A percentile compares a stretch with the other conserved stretches of the same genome.
phyloP scores from a whole-genome alignment of 2,113 vertebrate genomes.

The Lophotis ruficrista region DNA sequence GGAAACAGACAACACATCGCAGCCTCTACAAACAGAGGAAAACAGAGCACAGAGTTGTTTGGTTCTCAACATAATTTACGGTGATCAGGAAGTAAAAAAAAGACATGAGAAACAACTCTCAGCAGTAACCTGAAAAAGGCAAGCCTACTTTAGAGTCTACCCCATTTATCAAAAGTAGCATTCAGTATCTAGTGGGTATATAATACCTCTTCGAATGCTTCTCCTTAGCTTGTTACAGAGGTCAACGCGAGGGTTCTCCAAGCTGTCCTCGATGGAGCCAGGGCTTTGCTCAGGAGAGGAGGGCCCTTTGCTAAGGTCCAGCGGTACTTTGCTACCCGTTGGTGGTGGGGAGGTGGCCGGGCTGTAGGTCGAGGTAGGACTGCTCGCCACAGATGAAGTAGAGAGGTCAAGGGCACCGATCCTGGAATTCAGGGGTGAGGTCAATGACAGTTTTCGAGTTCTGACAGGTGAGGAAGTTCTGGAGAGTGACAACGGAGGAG shows the following conservation, averaged over 20 bases:
- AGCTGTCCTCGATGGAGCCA: slow-evolving; percentile 75
- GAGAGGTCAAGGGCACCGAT: slow-evolving; percentile 88
- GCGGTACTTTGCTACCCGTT: slow-evolving; percentile 74
- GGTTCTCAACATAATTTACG: background rate
- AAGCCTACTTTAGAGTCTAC: background rate
- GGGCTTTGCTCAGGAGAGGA: slow-evolving; percentile 88
- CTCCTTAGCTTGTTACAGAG: slow-evolving; percentile 88
- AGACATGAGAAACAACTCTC: background rate
- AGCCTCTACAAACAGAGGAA: background rate
- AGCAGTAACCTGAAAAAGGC: background rate
- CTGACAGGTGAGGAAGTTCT: slow-evolving; percentile 90
- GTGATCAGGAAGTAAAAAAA: background rate
- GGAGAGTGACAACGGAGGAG: slow-evolving; percentile 90
- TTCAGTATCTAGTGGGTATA: background rate
- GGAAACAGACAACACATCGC: accelerated
- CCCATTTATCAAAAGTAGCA: background rate
- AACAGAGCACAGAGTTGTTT: background rate
- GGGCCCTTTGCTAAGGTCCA: slow-evolving; percentile 83
- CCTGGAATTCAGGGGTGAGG: slow-evolving; percentile 87
- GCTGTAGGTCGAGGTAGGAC: slow-evolving; percentile 82
- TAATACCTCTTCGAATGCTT: slow-evolving; percentile 89
- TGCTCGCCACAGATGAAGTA: slow-evolving; percentile 78
- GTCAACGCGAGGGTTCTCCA: slow-evolving; percentile 84
- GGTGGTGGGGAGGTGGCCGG: slow-evolving; percentile 83
- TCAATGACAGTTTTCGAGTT: slow-evolving; percentile 91